Evolutionary conservation across 2,888 invertebrate species (phyloP).

Genomic region (Tiliacea aurago): DNA sequence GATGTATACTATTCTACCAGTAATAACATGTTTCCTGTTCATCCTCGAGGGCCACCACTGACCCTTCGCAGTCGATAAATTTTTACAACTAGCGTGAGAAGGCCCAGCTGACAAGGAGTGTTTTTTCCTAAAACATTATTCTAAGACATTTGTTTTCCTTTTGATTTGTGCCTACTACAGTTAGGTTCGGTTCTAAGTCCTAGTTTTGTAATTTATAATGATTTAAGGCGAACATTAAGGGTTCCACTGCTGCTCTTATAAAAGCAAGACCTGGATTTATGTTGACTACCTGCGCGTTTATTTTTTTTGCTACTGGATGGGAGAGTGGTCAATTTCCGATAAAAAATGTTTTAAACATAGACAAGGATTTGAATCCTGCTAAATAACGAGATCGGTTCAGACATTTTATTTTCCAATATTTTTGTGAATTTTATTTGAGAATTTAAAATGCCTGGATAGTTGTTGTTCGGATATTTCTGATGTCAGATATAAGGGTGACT

Average conservation of each 20-base stretch:
- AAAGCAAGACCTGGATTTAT: neutral
- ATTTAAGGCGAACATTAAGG: neutral
- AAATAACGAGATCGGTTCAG: neutral
- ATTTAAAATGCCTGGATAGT: neutral
- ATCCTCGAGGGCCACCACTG: constrained; percentile 48
- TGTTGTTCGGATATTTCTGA: neutral
- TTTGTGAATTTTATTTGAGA: neutral
- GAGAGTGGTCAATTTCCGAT: neutral
- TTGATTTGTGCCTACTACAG: constrained; percentile 20
- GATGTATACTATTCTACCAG: constrained; percentile 5
- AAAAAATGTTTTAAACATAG: neutral
- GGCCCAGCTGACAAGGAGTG: constrained; percentile 52
- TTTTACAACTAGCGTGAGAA: constrained; percentile 64
- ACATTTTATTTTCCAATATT: neutral
- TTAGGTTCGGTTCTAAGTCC: neutral
- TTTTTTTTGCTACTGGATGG: neutral
- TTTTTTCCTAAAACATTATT: constrained; percentile 26
- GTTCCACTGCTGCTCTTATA: neutral
- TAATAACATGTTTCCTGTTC: constrained; percentile 32
- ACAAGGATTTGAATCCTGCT: too few species aligned
- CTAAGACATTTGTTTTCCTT: constrained; percentile 36
- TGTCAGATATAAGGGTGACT: too few species aligned
- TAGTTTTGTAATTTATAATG: constrained; percentile 14
- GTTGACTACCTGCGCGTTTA: neutral
- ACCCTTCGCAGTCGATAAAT: constrained; percentile 65